These are phyloP conservation scores for Microctenopoma steveboyesi DNA, from an alignment of 2,797 vertebrate species.

Conservation along the genomic window DNA sequence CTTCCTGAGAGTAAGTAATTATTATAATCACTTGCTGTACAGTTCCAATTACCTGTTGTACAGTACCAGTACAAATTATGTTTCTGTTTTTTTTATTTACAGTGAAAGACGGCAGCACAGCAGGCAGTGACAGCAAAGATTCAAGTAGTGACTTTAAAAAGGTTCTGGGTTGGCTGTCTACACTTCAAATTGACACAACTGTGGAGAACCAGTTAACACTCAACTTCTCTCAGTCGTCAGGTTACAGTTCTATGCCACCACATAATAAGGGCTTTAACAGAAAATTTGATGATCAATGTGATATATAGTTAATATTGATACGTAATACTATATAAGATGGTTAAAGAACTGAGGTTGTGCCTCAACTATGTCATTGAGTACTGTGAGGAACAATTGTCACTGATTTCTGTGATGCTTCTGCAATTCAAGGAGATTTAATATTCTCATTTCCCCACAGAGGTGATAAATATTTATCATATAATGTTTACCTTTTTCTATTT, in stretches of 20 bases:
- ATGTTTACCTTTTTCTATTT: conserved; percentile 2
- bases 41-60: no score
- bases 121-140: no score
- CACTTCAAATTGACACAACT: conserved; percentile 27
- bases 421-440: neutral
- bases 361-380: neutral
- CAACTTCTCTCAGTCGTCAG: conserved; percentile 54
- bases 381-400: no score
- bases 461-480: neutral
- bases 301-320: neutral
- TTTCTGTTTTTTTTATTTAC: conserved; percentile 21
- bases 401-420: neutral
- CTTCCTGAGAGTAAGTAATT: conserved; percentile 20
- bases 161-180: conserved; percentile 43
- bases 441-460: neutral
- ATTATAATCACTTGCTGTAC: neutral
- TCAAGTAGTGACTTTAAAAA: conserved; percentile 8
- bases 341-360: neutral
- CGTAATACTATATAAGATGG: no score
- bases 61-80: neutral
- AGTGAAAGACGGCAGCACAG: conserved; percentile 35
- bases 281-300: neutral
- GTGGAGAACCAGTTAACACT: conserved; percentile 31
- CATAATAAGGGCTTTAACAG: neutral
- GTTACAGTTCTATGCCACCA: conserved; percentile 34